These are phyloP conservation scores for Brachionus manjavacas DNA, from an alignment of 1,140 invertebrate genomes.

Conservation along the genomic window DNA sequence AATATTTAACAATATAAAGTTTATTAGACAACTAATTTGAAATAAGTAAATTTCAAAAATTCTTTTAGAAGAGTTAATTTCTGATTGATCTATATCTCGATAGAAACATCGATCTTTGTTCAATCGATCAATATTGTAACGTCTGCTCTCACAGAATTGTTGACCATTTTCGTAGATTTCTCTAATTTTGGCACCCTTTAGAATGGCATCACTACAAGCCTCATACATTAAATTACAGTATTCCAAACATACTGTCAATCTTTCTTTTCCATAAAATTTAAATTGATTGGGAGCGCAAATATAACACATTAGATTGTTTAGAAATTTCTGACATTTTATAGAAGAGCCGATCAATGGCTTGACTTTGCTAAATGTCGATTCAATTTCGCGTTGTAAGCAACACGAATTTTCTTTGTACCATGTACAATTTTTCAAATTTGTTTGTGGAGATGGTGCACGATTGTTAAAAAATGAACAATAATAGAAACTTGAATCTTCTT, in stretches of 20 bases:
- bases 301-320: constrained; percentile 58
- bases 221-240: constrained; percentile 55
- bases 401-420: constrained; percentile 57
- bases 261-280: constrained; percentile 52
- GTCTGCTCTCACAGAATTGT: constrained; percentile 52
- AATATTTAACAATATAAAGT: background rate
- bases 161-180: constrained; percentile 52
- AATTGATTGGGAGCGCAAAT: constrained; percentile 56
- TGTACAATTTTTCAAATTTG: constrained; percentile 55
- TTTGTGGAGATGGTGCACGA: constrained; percentile 53
- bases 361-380: constrained; percentile 53
- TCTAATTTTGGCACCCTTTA: constrained; percentile 53
- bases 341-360: constrained; percentile 56
- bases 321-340: constrained; percentile 51
- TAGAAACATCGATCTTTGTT: constrained; percentile 50
- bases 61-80: background rate
- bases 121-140: constrained; percentile 49
- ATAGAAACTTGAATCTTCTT: background rate
- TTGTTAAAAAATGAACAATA: constrained; percentile 58
- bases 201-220: constrained; percentile 46
- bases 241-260: constrained; percentile 53
- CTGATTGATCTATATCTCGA: background rate
- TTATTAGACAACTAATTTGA: background rate
- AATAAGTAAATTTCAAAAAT: background rate
- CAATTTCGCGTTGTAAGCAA: constrained; percentile 56